Base-by-base conservation (phyloP, 1,140 invertebrate genomes). In the Drosophila leontia region DNA sequence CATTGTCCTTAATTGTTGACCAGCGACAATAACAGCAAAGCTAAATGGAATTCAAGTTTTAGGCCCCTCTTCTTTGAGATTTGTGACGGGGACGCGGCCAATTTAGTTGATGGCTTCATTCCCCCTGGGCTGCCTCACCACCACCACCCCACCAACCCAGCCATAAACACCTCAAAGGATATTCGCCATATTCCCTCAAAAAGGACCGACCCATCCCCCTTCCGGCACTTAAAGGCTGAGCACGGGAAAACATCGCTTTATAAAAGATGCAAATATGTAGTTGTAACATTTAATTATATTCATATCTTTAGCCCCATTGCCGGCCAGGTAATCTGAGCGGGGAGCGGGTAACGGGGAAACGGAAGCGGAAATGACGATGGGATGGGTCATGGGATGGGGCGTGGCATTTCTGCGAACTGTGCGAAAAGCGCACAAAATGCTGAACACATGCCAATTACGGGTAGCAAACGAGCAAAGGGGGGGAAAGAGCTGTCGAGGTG, bases 201-300 rank as follows among this genome's bases (percentile, higher is more conserved):
- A 26, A 69, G 69, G 69, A 51, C n/a, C 23, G 32, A n/a, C 39
- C 47, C 26, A 3, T 34, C 44, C 50, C 29, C 29, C 8, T 29
- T 19, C n/a, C 1, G 26, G 5, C n/a, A 32, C 48, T 51, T 51
- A 12, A 51, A 29, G 29, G 29, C 50, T 26, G 57, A 67, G 48
- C 37, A 37, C 17, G 74, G 48, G 47, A 12, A 64, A 78, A 87
- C 85, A 88, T 78, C 53, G 72, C 77, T 63, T 82, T 78, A 63
- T 77, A 68, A 62, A 80, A 83, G 69, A 84, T 79, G 77, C 79
- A 90, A 88, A 87, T 90, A 90, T 90, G 84, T 88, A 88, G 84
- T 88, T 90, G 85, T 88, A 78, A 84, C 84, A 88, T 88, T 88
- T 88, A 88, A 90, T 88, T 88, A 88, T 88, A 88, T 88, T 90